Base-by-base conservation (phyloP, 2,113 vertebrate species). In the Campylomormyrus numenius region DNA sequence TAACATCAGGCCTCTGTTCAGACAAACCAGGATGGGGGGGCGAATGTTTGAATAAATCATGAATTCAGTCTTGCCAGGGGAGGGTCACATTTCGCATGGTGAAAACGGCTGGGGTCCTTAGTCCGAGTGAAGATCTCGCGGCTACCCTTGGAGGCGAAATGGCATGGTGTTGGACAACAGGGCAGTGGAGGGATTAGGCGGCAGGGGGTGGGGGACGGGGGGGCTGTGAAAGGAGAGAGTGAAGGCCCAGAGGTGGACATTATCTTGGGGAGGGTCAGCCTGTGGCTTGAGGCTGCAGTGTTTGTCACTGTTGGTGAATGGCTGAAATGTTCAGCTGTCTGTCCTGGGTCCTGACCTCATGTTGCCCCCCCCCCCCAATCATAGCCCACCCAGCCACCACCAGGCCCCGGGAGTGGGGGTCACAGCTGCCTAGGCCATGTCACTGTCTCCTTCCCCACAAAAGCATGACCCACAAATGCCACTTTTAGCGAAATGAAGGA, bases 241-340 rank as follows among this genome's bases (percentile, higher is more conserved):
- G 85, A 77, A 77, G 35, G 31, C 19, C 89, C 77, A 62, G 52
- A 83, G 53, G 85, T 90, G 90, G 52, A 62, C 21, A 48, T 56
- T 66, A 66, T 27, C n/a, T 62, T 52, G 87, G 89, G 56, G 56
- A n/a, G 13, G 89, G 74, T 15, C 35, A 77, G 74, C 9, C 74
- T 42, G 31, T 15, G 27, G 31, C 31, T 15, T 77, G 42, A 45
- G 50, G 88, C 87, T 89, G 85, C 42, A 1, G 17, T 62, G 88
- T 90, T 80, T 90, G 89, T 90, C 89, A 90, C 53, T 53, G 80
- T 53, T 85, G 87, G 9, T 31, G 88, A 89, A 91, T 89, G 53
- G 42, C 56, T 58, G 66, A 93, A 90, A 92, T 93, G 74, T 80
- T 92, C 93, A 92, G 92, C 92, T 92, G 92, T 91, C 91, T 91